Percentiles rank a stretch among this genome's conserved stretches.
Conservation (phyloP, 2,888 invertebrate genomes). For the Pollenia labialis region DNA sequence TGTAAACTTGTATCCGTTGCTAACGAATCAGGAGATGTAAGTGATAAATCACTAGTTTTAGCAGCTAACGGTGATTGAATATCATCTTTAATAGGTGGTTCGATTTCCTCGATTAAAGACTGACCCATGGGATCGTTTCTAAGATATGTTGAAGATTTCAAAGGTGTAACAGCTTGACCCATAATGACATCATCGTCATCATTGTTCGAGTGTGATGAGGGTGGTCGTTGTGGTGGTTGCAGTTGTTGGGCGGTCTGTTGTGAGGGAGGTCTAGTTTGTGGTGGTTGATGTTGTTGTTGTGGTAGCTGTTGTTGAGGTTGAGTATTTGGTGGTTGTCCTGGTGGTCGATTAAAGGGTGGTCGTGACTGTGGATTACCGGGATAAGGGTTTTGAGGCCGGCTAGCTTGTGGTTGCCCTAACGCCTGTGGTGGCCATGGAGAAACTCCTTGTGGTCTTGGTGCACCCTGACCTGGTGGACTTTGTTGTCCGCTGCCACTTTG, state of each 20-base stretch:
- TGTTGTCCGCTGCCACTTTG: conserved; percentile 75
- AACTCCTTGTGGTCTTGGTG: conserved; percentile 79
- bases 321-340: conserved; percentile 75
- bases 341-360: conserved; percentile 75
- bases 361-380: conserved; percentile 75
- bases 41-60: conserved; percentile 63
- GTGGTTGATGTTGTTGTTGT: conserved; percentile 76
- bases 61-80: conserved; percentile 56
- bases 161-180: conserved; percentile 82
- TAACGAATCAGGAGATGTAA: conserved; percentile 61
- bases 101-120: conserved; percentile 78
- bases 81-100: conserved; percentile 75
- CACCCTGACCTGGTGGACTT: conserved; percentile 81
- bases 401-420: conserved; percentile 76
- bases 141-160: conserved; percentile 76
- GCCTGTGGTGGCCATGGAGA: conserved; percentile 79
- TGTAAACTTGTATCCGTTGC: conserved; percentile 58
- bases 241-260: conserved; percentile 76
- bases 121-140: conserved; percentile 80
- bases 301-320: conserved; percentile 78
- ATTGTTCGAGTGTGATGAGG: conserved; percentile 75
- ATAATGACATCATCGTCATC: conserved; percentile 84
- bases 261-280: conserved; percentile 70
- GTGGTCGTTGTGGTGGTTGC: conserved; percentile 71
- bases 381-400: conserved; percentile 76